phyloP scores from a whole-genome alignment of 2,113 vertebrate species.

The Syrmaticus mikado region DNA sequence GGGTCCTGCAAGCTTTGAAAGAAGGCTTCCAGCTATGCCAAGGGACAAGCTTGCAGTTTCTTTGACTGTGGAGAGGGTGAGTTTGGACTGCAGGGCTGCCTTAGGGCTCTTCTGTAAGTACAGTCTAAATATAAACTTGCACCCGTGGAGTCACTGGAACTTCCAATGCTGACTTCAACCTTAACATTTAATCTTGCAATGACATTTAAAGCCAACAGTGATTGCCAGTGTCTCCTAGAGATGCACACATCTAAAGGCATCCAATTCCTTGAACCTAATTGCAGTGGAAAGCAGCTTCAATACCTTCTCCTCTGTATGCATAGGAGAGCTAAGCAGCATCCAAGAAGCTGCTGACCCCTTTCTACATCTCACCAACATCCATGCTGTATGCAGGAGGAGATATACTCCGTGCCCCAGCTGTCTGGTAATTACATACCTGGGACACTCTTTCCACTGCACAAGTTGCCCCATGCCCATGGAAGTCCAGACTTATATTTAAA shows the following conservation, averaged over 20 bases:
- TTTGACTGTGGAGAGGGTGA: not conserved
- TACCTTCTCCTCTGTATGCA: not conserved
- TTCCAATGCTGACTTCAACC: not conserved
- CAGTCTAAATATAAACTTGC: conserved; percentile 48
- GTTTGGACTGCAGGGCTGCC: conserved; percentile 30
- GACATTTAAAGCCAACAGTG: not conserved
- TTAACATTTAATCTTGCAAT: not conserved
- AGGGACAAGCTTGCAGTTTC: not conserved
- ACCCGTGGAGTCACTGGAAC: not conserved
- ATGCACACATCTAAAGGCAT: not conserved
- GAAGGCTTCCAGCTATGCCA: conserved; percentile 31
- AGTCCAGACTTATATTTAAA: not conserved
- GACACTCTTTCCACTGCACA: not conserved
- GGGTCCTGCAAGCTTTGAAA: not conserved
- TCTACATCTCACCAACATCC: not conserved
- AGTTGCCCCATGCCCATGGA: not conserved
- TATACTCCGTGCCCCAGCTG: no score
- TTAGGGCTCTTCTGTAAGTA: conserved; percentile 25
- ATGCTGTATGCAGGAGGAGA: accelerated
- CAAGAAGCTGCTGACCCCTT: not conserved
- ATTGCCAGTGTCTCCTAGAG: not conserved
- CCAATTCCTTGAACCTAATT: not conserved
- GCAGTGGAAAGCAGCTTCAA: not conserved
- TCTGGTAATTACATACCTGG: accelerated
- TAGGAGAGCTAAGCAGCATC: not conserved